Percentiles rank a stretch among this genome's conserved stretches.
Conservation (phyloP, 2,113 vertebrate species). For the Falcunculus frontatus region DNA sequence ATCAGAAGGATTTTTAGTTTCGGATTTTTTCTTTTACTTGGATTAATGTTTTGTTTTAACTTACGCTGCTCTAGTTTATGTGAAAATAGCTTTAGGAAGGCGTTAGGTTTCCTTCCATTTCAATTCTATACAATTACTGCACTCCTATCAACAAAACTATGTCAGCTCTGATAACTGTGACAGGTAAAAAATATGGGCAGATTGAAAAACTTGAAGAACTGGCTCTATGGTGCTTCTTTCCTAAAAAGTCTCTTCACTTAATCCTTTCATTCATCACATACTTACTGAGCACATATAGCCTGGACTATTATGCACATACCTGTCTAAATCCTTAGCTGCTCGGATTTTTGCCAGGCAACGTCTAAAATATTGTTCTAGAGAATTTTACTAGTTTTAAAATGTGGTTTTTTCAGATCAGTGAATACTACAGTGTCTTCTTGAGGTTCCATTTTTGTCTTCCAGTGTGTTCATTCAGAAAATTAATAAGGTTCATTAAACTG, state of each 20-base stretch:
- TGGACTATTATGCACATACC: background rate
- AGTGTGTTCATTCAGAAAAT: background rate
- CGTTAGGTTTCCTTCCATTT: background rate
- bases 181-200: background rate
- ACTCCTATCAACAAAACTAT: background rate
- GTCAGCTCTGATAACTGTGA: background rate
- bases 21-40: background rate
- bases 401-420: background rate
- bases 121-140: background rate
- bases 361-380: background rate
- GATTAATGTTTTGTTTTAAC: background rate
- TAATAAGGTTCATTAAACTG: background rate
- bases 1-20: background rate
- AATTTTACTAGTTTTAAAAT: background rate
- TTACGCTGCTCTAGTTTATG: background rate
- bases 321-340: background rate
- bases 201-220: background rate
- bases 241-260: background rate
- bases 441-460: background rate
- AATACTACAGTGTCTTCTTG: background rate
- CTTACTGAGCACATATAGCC: background rate
- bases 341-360: background rate
- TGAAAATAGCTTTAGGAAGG: background rate
- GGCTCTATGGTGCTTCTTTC: background rate
- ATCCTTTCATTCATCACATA: background rate